Base-by-base conservation (phyloP, 2,113 vertebrate species). In the Centropristis striata region DNA sequence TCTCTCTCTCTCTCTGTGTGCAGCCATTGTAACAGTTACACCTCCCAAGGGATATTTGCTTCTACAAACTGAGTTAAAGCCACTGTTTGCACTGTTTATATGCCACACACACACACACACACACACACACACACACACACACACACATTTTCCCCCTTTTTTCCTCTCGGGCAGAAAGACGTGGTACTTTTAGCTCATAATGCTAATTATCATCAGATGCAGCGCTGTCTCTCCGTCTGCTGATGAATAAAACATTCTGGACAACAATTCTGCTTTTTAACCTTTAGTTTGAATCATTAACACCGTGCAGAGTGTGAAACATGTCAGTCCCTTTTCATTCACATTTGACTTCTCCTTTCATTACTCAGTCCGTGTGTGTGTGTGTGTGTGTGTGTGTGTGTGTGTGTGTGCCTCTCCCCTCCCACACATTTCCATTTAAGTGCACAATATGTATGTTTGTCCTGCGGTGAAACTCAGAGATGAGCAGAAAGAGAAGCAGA, bases 401-500 rank as follows among this genome's bases (percentile, higher is more conserved):
- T 47, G 18, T 61, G 15, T 44, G n/a, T n/a, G 0, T 63, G 53
- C 20, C 54, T 67, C 61, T 12, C 37, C 60, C 42, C 64, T 73
- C 67, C 44, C 36, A 84, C 77, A 73, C 70, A 53, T 54, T 75
- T 65, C 14, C 50, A 75, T 73, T 8, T 8, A 53, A 73, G 39
- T 5, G 71, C 49, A 75, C 75, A 51, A 51, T 1, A 58, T 58
- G 21, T 23, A 20, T 14, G 37, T 16, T n/a, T 70, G 18, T 65
- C 20, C n/a, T 13, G 36, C 41, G 11, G 32, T 8, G 54, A 75
- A 72, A 65, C 49, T 63, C 6, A 10, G 20, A 42, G 9, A 23
- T 5, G 15, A 27, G 23, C 15, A 58, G n/a, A 1, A 74, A 41
- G 32, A 36, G 13, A 74, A 20, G 50, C 15, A 39, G 42, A 66